Percentiles rank a stretch among this genome's conserved stretches.
Evolutionary conservation across 64 coral and sea anemone species (phyloP).

Genomic region (Dendrophyllia cribrosa): DNA sequence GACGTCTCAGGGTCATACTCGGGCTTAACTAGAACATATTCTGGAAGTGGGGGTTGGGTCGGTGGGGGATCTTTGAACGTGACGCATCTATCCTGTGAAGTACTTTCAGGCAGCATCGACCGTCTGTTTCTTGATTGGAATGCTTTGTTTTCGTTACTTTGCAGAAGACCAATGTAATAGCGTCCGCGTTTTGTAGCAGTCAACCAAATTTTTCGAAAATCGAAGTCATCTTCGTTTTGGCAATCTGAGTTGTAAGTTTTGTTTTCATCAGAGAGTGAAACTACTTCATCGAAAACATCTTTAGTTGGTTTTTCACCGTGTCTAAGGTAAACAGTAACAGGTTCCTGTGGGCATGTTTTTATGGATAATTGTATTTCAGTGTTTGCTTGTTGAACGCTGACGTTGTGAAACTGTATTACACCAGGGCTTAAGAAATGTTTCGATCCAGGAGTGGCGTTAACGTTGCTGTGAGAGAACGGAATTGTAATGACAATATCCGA

Average conservation of each 20-base stretch:
- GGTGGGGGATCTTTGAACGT: slow-evolving; percentile 68
- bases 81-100: slow-evolving; percentile 20
- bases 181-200: background rate
- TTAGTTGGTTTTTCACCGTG: background rate
- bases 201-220: background rate
- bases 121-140: background rate
- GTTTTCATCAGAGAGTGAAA: background rate
- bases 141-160: background rate
- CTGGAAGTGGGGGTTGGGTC: background rate
- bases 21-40: background rate
- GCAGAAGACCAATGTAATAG: background rate
- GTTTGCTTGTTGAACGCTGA: background rate
- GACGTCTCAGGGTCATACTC: slow-evolving; percentile 39
- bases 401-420: background rate
- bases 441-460: background rate
- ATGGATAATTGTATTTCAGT: background rate
- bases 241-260: background rate
- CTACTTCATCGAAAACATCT: background rate
- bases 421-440: slow-evolving; percentile 3
- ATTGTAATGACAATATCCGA: background rate
- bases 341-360: too few relatives aligned
- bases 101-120: background rate
- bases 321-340: background rate
- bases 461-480: background rate
- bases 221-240: too few relatives aligned